Conservation (phyloP, 2,888 invertebrate genomes). For the Entomobrya multifasciata region DNA sequence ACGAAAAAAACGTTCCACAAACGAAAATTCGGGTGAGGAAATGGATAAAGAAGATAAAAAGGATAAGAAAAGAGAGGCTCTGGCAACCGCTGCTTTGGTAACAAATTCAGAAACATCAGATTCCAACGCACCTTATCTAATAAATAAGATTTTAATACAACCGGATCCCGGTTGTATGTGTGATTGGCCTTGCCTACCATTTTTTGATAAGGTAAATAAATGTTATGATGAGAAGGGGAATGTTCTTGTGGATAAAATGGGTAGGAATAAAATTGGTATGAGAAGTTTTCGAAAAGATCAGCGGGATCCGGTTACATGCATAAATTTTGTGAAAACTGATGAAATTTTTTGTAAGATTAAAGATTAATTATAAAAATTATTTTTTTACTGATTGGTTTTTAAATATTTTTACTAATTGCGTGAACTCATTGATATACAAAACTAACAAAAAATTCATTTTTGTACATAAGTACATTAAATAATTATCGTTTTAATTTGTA, state of each 20-base stretch:
- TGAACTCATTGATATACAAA: too few relatives aligned
- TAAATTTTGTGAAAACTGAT: slow-evolving; percentile 62
- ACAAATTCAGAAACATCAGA: background rate
- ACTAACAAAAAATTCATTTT: too few relatives aligned
- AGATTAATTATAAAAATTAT: too few relatives aligned
- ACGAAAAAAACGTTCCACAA: slow-evolving; percentile 18
- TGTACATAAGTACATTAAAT: too few relatives aligned
- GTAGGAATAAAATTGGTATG: slow-evolving; percentile 51
- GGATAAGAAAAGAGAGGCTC: too few relatives aligned
- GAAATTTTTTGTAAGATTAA: slow-evolving; percentile 68
- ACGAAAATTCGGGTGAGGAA: background rate
- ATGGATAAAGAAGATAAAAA: background rate
- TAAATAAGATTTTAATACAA: slow-evolving; percentile 15
- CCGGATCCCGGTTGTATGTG: slow-evolving; percentile 65
- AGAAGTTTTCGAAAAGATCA: too few relatives aligned
- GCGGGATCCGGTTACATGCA: slow-evolving; percentile 53
- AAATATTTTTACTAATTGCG: too few relatives aligned
- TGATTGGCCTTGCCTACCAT: slow-evolving; percentile 74
- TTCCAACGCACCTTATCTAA: background rate
- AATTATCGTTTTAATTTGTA: too few relatives aligned
- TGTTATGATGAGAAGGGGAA: slow-evolving; percentile 59
- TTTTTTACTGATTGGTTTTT: too few relatives aligned
- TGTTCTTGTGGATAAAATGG: slow-evolving; percentile 15
- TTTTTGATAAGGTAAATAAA: slow-evolving; percentile 71
- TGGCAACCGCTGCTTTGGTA: too few relatives aligned